Evolutionary conservation across 2,888 invertebrate species (phyloP), one percentile per base, ranked within the genome.

Genomic region (Machimus atricapillus): DNA sequence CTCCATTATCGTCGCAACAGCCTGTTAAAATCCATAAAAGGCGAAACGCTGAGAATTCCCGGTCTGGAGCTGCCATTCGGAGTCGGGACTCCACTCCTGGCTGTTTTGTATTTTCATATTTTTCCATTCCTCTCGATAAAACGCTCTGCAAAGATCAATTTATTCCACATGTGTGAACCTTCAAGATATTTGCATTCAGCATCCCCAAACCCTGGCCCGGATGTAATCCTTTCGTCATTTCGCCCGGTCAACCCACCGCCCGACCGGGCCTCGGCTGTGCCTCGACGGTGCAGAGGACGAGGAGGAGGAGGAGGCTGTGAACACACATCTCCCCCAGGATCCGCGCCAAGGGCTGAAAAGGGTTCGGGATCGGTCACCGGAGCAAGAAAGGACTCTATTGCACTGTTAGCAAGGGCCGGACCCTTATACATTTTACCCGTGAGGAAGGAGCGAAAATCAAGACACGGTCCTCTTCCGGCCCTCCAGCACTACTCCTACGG

Each of bases 1-100:
- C 46, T 85, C 85, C 27, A 74, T 73, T 85, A 85, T 85, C 85
- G 46, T 85, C 46, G 85, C 46, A 85, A 46, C 73, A 85, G 73
- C 85, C 85, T 85, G 74, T 85, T 66, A 85, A 83, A 85, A 85
- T 74, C 85, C 74, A 85, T 85, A 85, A 85, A 85, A 74, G 34
- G 31, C 43, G 23, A 52, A 83, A 83, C 58, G 85, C 43, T 66
- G n/a, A 74, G 85, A 73, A 85, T 74, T 85, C 74, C n/a, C 37
- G n/a, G 27, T 46, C 31, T 73, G 46, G 31, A 27, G 23, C 3
- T 85, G 73, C 40, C 74, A 85, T 74, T 73, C n/a, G 52, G n/a
- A 52, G 52, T 12, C 9, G 23, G 19, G 66, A 37, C 73, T 85
- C 66, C 43, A 46, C 74, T 52, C 27, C 40, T 40, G 43, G 9